Evolutionary conservation across 2,797 vertebrate genomes (phyloP), one percentile per base, ranked within the genome.

Genomic region (Acanthiza pusilla): DNA sequence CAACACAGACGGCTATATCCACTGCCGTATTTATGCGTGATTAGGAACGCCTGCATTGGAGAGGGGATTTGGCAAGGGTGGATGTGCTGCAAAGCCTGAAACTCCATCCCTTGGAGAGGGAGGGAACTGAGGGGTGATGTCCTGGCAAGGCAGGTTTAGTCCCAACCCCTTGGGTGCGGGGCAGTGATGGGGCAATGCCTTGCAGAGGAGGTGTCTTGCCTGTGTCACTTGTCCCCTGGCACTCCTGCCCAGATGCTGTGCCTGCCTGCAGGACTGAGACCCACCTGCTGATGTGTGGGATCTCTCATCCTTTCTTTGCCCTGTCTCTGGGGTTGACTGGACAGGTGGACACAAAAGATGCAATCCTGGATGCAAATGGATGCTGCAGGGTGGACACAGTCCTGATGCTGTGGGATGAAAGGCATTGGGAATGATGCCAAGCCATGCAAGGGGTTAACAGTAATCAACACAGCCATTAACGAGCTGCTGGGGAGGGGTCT

Each of bases 1-100:
- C 94, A 96, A 93, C 94, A 96, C 91, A 96, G 93, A 87, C 84
- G 5, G 78, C 92, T 78, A 94, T 93, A 92, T 96, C 94, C 91
- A 89, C 18, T 2, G n/a, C 68, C 42, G 48, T 95, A 92, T 95
- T 93, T 85, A 85, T 79, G 60, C 29, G 16, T 87, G 93, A 83
- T 93, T 88, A 87, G 95, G 93, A 90, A 60, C 10, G 89, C 94
- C 89, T 95, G 92, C 74, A 29, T 57, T 14, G 47, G 60, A 94
- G 58, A 91, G 34, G n/a, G 85, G 67, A 87, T 94, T 96, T 93
- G 94, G 94, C 89, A 60, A 11, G 71, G 67, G 34, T 65, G 81
- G 3, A 0, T 80, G 72, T 23, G 36, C 93, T 95, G 66, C 75
- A 94, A 71, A 94, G 76, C 72, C 83, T 87, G 92, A 50, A 94